Base-by-base conservation (phyloP, 2,113 vertebrate species). In the Rissa tridactyla region DNA sequence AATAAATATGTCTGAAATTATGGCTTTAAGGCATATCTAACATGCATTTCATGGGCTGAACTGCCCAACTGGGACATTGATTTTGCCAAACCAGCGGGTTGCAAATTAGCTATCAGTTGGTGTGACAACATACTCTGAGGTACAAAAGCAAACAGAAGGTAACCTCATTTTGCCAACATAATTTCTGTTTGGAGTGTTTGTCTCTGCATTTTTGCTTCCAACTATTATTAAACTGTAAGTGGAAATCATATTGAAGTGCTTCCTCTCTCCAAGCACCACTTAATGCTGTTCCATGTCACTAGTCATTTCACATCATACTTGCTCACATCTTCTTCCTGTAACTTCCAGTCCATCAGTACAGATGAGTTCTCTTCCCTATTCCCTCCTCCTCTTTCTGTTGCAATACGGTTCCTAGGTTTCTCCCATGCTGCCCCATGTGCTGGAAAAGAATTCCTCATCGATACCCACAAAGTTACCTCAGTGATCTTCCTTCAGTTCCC, bases 381-480 rank as follows among this genome's bases (percentile, higher is more conserved):
- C 25, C 42, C 25, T 42, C 13, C n/a, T 73, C 25, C 52, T 49
- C 26, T 23, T 70, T 76, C 44, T 78, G 20, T 78, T 44, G 15
- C 0, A 0, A 52, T 19, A 52, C 0, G 0, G 13, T 14, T 82
- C 54, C 19, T 51, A 49, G 32, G n/a, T 76, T 88, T 66, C 36
- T 36, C 44, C 13, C 34, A 10, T 47, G 57, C 25, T 65, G 30
- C 13, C 34, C 7, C 19, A 49, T 66, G 26, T 30, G 12, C 30
- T 64, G 32, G 47, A 57, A 55, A 79, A n/a, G 36, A 51, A 73
- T 55, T 83, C 54, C 23, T 30, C 23, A 52, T 32, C 3, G 0
- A 42, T 21, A 70, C 20, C 20, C 30, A 40, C 57, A 75, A 61
- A 51, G 18, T 55, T 60, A 61, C 40, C 23, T 61, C 52, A 44